Evolutionary conservation across 2,888 invertebrate genomes (phyloP), one percentile per base, ranked within the genome.

Genomic region (Tupiocoris notatus): DNA sequence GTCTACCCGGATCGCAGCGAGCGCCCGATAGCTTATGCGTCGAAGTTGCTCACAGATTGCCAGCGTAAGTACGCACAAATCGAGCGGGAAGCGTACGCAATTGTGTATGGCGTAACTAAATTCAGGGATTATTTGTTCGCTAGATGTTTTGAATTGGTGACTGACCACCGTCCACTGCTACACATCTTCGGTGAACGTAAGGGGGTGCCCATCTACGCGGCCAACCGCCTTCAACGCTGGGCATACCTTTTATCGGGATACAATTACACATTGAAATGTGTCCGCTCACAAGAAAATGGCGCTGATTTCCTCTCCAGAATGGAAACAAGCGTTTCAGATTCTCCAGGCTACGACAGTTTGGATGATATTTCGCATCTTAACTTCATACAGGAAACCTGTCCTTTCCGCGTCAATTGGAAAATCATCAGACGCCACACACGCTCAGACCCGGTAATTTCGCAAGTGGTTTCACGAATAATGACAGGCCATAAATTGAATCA

Each of bases 361-460:
- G 39, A 39, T 7, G 12, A 7, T 3, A 12, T 39, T 12, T 3
- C 3, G 6, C 12, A 39, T 12, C 3, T 39, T 12, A 39, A 73
- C 24, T 73, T 25, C 24, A 62, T 73, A 25, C 24, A 73, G 6
- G 25, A 73, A 62, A 24, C 22, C 12, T 63, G 24, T 16, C 62
- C 56, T 1, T 84, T 81, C 65, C 80, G 79, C 2, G 81, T 83
- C 61, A 87, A 88, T 83, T 77, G 78, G 67, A 76, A 76, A 67
- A 68, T 58, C 17, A 64, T 58, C 20, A 6, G 20, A 3, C 56
- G 70, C n/a, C 71, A 71, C 18, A 59, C 66, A 58, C 81, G 54
- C 17, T 24, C 0, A 1, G 73, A 73, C 17, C 22, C 39, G 16
- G 20, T 62, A 25, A 16, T 63, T 3, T 62, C 73, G 54, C 21